These are phyloP conservation scores for Galerucella nymphaeae DNA, from an alignment of 2,888 invertebrate species.

Conservation along the genomic window DNA sequence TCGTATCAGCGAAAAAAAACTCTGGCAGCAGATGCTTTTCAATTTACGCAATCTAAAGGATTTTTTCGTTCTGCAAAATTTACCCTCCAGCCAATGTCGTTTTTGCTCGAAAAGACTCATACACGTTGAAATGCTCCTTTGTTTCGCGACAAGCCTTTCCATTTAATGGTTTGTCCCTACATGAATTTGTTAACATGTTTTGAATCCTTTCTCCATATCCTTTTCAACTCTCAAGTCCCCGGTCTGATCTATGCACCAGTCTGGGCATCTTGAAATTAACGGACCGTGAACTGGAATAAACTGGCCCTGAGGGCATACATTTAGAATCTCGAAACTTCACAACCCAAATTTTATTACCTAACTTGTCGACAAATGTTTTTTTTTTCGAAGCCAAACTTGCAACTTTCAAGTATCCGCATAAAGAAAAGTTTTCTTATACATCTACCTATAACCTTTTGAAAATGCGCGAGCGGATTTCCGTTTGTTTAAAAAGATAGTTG, in stretches of 20 bases:
- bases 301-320: constrained; percentile 52
- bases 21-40: neutral
- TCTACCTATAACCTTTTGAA: constrained; percentile 24
- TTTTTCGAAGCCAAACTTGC: constrained; percentile 20
- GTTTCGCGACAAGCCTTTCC: constrained; percentile 21
- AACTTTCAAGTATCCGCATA: constrained; percentile 31
- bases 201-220: constrained; percentile 18
- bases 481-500: constrained; percentile 19
- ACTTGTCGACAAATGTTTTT: constrained; percentile 42
- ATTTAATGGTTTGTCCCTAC: constrained; percentile 10
- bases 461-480: constrained; percentile 8
- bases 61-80: constrained; percentile 2
- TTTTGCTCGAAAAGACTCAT: neutral
- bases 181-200: constrained; percentile 16
- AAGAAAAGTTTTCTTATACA: constrained; percentile 30
- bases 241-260: constrained; percentile 45
- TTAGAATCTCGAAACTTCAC: constrained; percentile 50
- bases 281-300: constrained; percentile 56
- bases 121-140: constrained; percentile 11
- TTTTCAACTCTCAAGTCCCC: constrained; percentile 6
- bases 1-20: no score
- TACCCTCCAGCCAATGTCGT: constrained; percentile 1
- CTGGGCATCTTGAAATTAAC: constrained; percentile 46
- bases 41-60: neutral
- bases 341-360: constrained; percentile 54